phyloP scores from a whole-genome alignment of 2,888 invertebrate species.

The Morinoia aosen region DNA sequence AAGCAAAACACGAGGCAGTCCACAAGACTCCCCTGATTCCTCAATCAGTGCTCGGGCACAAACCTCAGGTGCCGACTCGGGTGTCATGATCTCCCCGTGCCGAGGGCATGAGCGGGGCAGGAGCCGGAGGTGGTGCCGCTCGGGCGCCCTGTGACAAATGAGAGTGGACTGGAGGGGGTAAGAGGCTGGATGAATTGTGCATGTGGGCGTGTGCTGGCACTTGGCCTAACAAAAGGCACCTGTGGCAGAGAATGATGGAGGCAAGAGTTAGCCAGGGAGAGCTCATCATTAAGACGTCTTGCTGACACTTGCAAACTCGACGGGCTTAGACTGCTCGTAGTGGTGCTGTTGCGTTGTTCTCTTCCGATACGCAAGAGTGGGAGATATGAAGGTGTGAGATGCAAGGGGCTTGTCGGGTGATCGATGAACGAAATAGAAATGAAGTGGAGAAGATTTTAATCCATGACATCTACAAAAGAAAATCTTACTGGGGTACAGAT shows the following conservation, averaged over 20 bases:
- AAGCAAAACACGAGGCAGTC: background rate
- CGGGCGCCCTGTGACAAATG: conserved; percentile 8
- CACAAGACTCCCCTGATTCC: background rate
- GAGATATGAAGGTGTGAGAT: background rate
- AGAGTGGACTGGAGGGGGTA: conserved; percentile 20
- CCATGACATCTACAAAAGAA: too few species aligned
- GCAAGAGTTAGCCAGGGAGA: background rate
- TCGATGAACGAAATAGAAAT: background rate
- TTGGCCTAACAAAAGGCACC: conserved; percentile 38
- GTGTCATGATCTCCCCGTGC: background rate
- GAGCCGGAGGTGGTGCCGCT: background rate
- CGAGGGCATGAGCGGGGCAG: background rate
- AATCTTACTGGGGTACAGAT: too few species aligned
- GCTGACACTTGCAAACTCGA: conserved; percentile 33
- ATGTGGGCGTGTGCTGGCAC: conserved; percentile 49
- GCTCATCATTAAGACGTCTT: conserved; percentile 48
- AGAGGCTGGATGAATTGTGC: conserved; percentile 39
- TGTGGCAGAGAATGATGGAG: conserved; percentile 49
- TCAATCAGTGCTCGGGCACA: background rate
- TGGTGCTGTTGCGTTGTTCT: background rate
- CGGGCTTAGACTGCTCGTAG: background rate
- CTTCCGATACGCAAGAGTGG: background rate
- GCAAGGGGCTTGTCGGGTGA: background rate
- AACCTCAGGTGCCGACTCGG: background rate
- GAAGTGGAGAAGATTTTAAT: background rate